A percentile compares a stretch with the other conserved stretches of the same genome.
Evolutionary conservation across 2,797 vertebrate genomes (phyloP).

Genomic region (Nannoperca obscura): DNA sequence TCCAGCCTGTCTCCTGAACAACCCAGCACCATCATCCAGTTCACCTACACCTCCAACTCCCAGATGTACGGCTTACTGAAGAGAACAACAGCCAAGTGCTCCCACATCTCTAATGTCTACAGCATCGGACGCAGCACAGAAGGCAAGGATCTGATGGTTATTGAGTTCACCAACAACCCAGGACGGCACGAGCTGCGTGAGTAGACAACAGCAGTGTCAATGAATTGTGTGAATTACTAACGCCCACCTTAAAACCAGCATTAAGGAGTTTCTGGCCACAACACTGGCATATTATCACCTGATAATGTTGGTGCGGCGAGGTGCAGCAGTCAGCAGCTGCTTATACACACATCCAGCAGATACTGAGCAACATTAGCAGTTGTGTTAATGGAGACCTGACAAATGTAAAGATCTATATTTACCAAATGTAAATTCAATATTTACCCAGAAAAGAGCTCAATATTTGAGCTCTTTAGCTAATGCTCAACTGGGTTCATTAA

Average conservation of each 20-base stretch:
- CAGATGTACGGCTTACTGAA: slow-evolving; percentile 93
- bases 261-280: not conserved
- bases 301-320: not conserved
- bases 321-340: no score
- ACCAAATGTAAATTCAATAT: not conserved
- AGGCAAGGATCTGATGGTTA: slow-evolving; percentile 93
- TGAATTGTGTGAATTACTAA: not conserved
- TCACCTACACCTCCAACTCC: slow-evolving; percentile 90
- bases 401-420: not conserved
- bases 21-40: slow-evolving; percentile 90
- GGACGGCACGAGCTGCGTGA: slow-evolving; percentile 94
- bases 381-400: not conserved
- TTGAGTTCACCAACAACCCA: slow-evolving; percentile 94
- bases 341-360: not conserved
- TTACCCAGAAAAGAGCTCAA: not conserved
- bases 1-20: slow-evolving; percentile 81
- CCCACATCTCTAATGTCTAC: slow-evolving; percentile 91
- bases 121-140: slow-evolving; percentile 96
- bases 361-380: not conserved
- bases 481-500: not conserved
- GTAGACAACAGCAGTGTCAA: slow-evolving; percentile 56
- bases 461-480: not conserved
- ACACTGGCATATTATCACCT: not conserved
- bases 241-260: not conserved
- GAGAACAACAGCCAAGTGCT: slow-evolving; percentile 91